Base-by-base conservation (phyloP, 1,140 invertebrate genomes). In the Phocides pigmalion region DNA sequence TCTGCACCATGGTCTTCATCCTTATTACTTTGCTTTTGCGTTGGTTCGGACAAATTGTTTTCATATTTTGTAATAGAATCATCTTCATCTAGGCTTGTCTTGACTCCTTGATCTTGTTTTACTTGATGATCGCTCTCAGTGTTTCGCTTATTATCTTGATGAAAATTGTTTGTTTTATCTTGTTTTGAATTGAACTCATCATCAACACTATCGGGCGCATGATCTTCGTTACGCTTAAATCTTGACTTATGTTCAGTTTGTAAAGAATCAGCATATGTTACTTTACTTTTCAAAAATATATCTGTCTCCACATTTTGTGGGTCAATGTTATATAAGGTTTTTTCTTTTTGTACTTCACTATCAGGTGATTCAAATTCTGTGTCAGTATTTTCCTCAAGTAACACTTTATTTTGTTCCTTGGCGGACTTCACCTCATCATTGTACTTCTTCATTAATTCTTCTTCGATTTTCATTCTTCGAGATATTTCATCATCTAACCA, bases 401-500 rank as follows among this genome's bases (percentile, higher is more conserved):
- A 12, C 4, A 15, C 37, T 47, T 65, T 56, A 4, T 61, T 70
- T 19, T 66, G 37, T 67, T 72, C 68, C 58, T 72, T 65, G 12
- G 42, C 58, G 54, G 50, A 49, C 37, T 68, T 62, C 35, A 68
- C 54, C 49, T 72, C 50, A 62, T 49, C 72, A 54, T 72, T 73
- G 20, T 64, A 64, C 66, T 71, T 74, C 64, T 81, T 79, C 3
- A 74, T 47, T 17, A 54, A 64, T 19, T 81, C 64, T 62, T 80
- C 51, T 70, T 87, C 83, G 62, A 66, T 42, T 56, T 87, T 84
- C 17, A 84, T 65, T 59, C 84, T 76, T 64, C 70, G 80, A 20
- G 68, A 54, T 58, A 87, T 74, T 74, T 87, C 84, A 44, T 83
- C 71, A 78, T 89, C 84, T 41, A 89, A 61, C 81, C 81, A 84